Evolutionary conservation across 2,113 vertebrate species (phyloP).

Genomic region (Cyprinodon brontotheroides): DNA sequence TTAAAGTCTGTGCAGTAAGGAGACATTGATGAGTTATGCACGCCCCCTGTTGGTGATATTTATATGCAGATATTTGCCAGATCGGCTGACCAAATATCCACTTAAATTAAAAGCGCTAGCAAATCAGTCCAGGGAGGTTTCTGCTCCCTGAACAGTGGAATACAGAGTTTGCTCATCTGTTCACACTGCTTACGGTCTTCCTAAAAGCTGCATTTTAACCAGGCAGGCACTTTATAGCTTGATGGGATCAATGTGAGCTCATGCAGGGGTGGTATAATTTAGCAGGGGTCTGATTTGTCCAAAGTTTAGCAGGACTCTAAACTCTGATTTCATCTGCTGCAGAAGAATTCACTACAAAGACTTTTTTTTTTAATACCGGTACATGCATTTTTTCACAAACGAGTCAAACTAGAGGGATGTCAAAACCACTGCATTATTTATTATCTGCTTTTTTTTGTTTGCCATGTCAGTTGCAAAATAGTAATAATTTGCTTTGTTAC

Average conservation of each 20-base stretch:
- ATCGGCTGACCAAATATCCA: too few species aligned
- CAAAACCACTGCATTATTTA: conserved; percentile 52
- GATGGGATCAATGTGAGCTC: not conserved
- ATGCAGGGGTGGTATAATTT: not conserved
- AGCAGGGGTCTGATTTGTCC: not conserved
- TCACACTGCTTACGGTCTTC: too few species aligned
- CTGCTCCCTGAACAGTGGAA: too few species aligned
- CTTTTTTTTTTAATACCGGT: too few species aligned
- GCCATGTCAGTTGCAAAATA: conserved; percentile 50
- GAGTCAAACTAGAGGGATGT: conserved; percentile 32
- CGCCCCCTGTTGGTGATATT: not conserved
- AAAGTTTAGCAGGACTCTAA: too few species aligned
- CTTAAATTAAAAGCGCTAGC: too few species aligned
- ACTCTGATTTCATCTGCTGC: too few species aligned
- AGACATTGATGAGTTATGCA: not conserved
- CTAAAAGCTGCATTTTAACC: too few species aligned
- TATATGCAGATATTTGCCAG: not conserved
- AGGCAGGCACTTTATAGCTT: not conserved
- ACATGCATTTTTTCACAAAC: not conserved
- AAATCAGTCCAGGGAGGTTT: not conserved
- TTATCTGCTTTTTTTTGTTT: conserved; percentile 7
- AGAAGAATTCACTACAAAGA: too few species aligned
- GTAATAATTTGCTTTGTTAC: conserved; percentile 52
- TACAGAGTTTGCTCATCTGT: too few species aligned
- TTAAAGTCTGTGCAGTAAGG: not conserved